These are phyloP conservation scores for Vanacampus margaritifer DNA, from an alignment of 2,113 vertebrate genomes.

Conservation along the genomic window DNA sequence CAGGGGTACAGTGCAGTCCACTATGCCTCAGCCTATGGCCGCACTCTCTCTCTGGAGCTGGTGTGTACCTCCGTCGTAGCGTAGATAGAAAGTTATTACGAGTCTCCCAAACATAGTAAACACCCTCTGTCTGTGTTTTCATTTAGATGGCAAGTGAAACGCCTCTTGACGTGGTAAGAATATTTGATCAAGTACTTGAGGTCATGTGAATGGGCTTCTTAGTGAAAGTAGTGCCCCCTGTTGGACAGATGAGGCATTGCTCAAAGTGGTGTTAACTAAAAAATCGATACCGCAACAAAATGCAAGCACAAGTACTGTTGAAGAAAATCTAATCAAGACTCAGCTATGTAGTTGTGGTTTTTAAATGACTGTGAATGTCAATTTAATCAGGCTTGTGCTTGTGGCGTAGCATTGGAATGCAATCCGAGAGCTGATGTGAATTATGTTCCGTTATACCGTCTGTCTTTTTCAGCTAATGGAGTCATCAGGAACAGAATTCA, in stretches of 20 bases:
- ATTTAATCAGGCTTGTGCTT: not conserved
- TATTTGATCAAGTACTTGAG: not conserved
- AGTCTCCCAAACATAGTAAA: not conserved
- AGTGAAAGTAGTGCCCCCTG: conserved; percentile 27
- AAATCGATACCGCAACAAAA: not conserved
- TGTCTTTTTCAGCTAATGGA: conserved; percentile 83
- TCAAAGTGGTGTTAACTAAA: not conserved
- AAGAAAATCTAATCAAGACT: not conserved
- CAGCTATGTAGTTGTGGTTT: not conserved
- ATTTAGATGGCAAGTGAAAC: conserved; percentile 94
- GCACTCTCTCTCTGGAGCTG: conserved; percentile 75
- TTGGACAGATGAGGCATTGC: conserved; percentile 9
- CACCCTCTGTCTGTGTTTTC: conserved; percentile 25
- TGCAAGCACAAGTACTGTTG: not conserved
- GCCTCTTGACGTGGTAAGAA: conserved; percentile 93
- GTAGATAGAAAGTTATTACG: not conserved
- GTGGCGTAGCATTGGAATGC: not conserved
- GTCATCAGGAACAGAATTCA: conserved; percentile 89
- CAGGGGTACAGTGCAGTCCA: conserved; percentile 95
- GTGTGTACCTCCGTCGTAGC: conserved; percentile 45
- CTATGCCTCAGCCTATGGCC: conserved; percentile 81
- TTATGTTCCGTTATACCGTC: conserved; percentile 13
- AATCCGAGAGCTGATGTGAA: not conserved
- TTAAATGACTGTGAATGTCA: not conserved
- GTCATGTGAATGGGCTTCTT: not conserved